Evolutionary conservation across 2,797 vertebrate species (phyloP).

Genomic region (Dipus sagitta): DNA sequence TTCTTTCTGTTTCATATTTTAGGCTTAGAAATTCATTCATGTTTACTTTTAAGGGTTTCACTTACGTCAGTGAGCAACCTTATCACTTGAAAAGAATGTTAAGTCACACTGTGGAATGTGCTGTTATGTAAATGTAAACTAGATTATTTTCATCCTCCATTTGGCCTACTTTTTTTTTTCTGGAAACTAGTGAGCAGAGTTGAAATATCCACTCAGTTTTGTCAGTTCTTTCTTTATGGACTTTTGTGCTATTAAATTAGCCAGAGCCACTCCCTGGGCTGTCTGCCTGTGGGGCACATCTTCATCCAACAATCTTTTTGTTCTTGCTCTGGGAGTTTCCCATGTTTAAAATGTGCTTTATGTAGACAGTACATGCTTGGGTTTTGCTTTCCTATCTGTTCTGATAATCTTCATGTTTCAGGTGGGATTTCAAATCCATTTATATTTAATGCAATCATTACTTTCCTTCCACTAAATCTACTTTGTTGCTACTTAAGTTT

Average conservation of each 20-base stretch:
- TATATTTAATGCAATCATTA: conserved; percentile 23
- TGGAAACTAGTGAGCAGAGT: background rate
- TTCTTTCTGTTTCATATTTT: background rate
- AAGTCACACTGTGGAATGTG: background rate
- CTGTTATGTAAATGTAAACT: background rate
- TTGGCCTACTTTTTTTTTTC: background rate
- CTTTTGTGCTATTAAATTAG: background rate
- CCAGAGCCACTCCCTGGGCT: background rate
- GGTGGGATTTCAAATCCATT: background rate
- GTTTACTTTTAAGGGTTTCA: background rate
- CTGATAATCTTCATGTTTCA: conserved; percentile 13
- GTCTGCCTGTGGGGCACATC: background rate
- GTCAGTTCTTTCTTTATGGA: background rate
- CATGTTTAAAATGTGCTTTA: conserved; percentile 5
- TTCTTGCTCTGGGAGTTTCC: background rate
- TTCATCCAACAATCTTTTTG: background rate
- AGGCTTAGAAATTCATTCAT: conserved; percentile 12
- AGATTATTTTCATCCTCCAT: background rate
- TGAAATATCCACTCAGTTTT: conserved; percentile 22
- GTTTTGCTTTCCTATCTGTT: background rate
- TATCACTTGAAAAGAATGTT: background rate
- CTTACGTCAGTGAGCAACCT: background rate
- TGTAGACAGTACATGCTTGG: background rate
- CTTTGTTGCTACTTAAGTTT: background rate
- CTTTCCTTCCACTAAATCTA: background rate